phyloP scores from a whole-genome alignment of 1,140 invertebrate genomes.

The Mylabris phalerata region DNA sequence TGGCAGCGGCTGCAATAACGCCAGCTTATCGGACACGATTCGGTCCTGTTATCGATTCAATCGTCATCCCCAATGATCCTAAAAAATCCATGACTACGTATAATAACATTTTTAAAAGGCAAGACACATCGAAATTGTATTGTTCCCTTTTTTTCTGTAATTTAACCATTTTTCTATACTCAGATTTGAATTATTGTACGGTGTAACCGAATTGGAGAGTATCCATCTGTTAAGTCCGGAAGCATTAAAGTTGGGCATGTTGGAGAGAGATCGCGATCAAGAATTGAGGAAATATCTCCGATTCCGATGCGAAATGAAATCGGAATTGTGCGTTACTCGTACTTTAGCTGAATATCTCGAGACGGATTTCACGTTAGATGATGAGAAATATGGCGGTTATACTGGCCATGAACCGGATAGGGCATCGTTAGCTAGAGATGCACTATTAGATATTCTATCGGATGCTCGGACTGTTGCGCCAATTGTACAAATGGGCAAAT shows the following conservation, averaged over 20 bases:
- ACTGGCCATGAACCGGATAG: conserved; percentile 43
- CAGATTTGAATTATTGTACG: conserved; percentile 83
- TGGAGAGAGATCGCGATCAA: conserved; percentile 68
- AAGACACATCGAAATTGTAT: conserved; percentile 20
- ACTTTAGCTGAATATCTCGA: conserved; percentile 58
- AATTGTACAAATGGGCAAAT: conserved; percentile 61
- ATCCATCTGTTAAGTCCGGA: conserved; percentile 72
- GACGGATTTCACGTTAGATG: conserved; percentile 12
- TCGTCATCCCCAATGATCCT: conserved; percentile 74
- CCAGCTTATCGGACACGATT: conserved; percentile 63
- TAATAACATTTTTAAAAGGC: conserved; percentile 66
- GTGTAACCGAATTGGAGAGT: conserved; percentile 81
- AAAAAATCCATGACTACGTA: conserved; percentile 64
- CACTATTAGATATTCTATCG: conserved; percentile 77
- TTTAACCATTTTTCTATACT: background rate
- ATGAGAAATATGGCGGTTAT: conserved; percentile 8
- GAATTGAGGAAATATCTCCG: conserved; percentile 70
- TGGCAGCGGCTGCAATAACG: conserved; percentile 55
- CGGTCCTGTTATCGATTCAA: conserved; percentile 76
- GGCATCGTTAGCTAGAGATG: conserved; percentile 53
- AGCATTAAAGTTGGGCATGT: conserved; percentile 71
- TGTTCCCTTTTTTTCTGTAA: background rate
- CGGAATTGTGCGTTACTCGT: conserved; percentile 54
- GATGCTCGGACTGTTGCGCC: conserved; percentile 78
- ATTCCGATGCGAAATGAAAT: conserved; percentile 54